Conservation (phyloP, 2,888 invertebrate genomes). For the Eupithecia centaureata region DNA sequence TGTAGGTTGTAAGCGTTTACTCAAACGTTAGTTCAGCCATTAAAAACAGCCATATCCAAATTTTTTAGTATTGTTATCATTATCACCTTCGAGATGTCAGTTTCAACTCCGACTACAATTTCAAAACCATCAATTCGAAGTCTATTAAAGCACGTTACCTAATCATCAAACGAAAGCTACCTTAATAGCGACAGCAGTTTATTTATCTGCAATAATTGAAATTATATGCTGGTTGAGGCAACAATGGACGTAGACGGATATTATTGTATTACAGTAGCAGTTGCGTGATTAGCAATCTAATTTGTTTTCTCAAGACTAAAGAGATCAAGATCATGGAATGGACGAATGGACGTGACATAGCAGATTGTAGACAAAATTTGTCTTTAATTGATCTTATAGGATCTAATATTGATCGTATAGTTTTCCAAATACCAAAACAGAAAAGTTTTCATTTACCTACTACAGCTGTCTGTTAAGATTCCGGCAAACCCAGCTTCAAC, state of each 20-base stretch:
- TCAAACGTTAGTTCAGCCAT: not conserved
- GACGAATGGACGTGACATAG: slow-evolving; percentile 34
- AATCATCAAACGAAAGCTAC: slow-evolving; percentile 71
- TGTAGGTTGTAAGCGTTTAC: not conserved
- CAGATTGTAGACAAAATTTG: not conserved
- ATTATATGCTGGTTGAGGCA: slow-evolving; percentile 66
- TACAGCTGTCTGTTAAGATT: no score
- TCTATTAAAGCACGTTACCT: slow-evolving; percentile 66
- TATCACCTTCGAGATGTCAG: not conserved
- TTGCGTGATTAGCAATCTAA: slow-evolving; percentile 57
- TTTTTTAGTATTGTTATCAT: not conserved
- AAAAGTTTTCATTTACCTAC: not conserved
- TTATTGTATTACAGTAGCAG: slow-evolving; percentile 48
- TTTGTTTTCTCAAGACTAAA: slow-evolving; percentile 42
- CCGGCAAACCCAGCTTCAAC: no score
- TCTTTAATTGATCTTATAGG: not conserved
- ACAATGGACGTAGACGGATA: slow-evolving; percentile 60
- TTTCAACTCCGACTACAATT: slow-evolving; percentile 4
- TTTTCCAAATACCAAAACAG: not conserved
- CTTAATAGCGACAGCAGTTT: slow-evolving; percentile 52
- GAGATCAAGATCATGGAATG: slow-evolving; percentile 28
- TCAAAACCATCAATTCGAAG: slow-evolving; percentile 56
- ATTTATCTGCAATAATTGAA: slow-evolving; percentile 71
- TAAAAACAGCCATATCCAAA: not conserved
- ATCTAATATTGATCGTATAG: not conserved